Base-by-base conservation (phyloP, 64 coral and sea anemone genomes). In the Dendrophyllia cribrosa region DNA sequence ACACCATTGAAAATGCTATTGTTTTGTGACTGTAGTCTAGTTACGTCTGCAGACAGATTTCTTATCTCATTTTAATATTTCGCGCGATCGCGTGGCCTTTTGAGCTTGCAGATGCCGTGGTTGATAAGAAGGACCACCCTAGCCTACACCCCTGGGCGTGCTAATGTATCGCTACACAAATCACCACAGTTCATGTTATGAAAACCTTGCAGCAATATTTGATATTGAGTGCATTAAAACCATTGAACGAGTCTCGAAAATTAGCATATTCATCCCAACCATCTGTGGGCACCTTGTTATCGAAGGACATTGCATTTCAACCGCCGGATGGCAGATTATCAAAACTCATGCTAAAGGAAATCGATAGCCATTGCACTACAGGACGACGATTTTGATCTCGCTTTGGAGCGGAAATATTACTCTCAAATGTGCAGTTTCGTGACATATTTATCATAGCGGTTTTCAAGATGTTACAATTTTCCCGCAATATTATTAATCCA, bases 371-470 rank as follows among this genome's bases (percentile, higher is more conserved):
- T 4, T 51, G 13, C 13, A 43, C 11, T 11, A 7, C 80, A 9
- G 19, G 44, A 67, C 13, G 7, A 62, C 56, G 13, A 80, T 34
- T 80, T 59, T 60, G 58, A 20, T 24, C 55, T 43, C 72, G 45
- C 13, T 19, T 44, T 80, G 12, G 15, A 24, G 24, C 60, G 34
- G 7, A 49, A 67, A 67, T 50, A 49, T 66, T 66, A n/a, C 17
- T 48, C 79, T 83, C 60, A 47, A 16, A 20, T 83, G 43, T 17
- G 34, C 15, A 34, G 44, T 65, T 84, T 21, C 80, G 80, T 84
- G 80, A 84, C 80, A 84, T 84, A 84, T 68, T 84, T 84, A 84
- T 14, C 61, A 84, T 84, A 84, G 80, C 80, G 62, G 80, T 68
- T 84, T 65, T 67, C 80, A 51, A 84, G 80, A 66, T 84, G 80